phyloP scores from a whole-genome alignment of 2,888 invertebrate species.

The Cistogaster globosa region DNA sequence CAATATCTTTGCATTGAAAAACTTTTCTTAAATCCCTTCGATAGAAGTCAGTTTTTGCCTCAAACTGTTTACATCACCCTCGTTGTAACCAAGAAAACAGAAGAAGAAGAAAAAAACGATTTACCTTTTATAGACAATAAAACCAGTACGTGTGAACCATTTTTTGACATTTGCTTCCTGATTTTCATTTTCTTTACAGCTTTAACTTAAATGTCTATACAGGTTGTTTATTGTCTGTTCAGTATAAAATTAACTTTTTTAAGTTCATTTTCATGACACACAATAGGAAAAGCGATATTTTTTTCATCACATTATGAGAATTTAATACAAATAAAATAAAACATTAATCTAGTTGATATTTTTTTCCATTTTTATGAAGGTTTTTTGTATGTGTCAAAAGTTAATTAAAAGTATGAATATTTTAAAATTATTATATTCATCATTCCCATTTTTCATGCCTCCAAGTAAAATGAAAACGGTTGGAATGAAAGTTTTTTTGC shows the following conservation, averaged over 20 bases:
- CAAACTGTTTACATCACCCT: conserved; percentile 20
- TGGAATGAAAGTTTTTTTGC: too few species aligned
- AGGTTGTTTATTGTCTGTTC: conserved; percentile 5
- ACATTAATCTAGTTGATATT: conserved; percentile 5
- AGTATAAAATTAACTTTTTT: conserved; percentile 11
- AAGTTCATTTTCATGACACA: conserved; percentile 19
- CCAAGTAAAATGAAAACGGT: too few species aligned
- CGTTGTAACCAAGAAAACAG: neutral
- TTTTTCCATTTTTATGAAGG: conserved; percentile 5
- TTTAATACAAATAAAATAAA: neutral
- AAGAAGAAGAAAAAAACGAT: neutral
- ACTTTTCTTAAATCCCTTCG: conserved; percentile 1
- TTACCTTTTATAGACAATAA: conserved; percentile 54
- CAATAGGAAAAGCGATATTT: neutral
- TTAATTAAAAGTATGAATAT: too few species aligned
- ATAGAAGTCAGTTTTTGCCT: neutral
- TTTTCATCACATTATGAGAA: conserved; percentile 33
- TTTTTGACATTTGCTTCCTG: conserved; percentile 66
- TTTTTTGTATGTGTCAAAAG: neutral
- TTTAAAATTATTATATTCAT: too few species aligned
- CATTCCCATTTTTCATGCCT: too few species aligned
- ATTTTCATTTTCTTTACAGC: conserved; percentile 20
- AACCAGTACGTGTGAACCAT: conserved; percentile 66
- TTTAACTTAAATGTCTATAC: neutral
- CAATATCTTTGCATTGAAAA: neutral